Percentiles rank a stretch among this genome's conserved stretches.
Evolutionary conservation across 2,113 vertebrate species (phyloP).

Genomic region (Cnemophilus loriae): DNA sequence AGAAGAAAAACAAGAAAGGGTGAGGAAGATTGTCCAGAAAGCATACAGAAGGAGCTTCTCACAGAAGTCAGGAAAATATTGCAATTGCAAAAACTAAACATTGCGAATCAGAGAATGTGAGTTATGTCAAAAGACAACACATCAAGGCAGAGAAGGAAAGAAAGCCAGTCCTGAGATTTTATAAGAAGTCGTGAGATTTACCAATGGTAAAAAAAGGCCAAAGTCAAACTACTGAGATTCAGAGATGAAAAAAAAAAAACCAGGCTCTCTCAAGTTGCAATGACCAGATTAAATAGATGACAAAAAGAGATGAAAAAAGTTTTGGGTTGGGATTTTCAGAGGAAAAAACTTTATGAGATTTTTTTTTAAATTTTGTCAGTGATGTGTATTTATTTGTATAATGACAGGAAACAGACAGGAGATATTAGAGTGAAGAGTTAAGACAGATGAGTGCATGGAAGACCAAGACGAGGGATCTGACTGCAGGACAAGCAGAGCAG

Average conservation of each 20-base stretch:
- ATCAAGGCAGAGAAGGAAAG: neutral
- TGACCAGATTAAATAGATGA: neutral
- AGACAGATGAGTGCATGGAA: neutral
- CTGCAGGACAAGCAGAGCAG: neutral
- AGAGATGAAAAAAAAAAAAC: neutral
- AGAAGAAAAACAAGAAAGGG: neutral
- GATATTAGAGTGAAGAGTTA: neutral
- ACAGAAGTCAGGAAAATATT: neutral
- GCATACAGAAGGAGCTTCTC: neutral
- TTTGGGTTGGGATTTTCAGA: neutral
- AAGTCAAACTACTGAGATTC: neutral
- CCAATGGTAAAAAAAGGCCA: neutral
- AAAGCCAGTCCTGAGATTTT: neutral
- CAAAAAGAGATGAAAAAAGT: neutral
- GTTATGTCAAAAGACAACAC: neutral
- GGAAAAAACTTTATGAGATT: neutral
- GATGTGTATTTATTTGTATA: neutral
- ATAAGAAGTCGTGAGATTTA: neutral
- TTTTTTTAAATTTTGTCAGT: neutral
- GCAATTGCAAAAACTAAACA: neutral
- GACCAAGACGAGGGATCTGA: neutral
- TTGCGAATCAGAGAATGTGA: neutral
- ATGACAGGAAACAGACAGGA: neutral
- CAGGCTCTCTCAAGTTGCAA: neutral
- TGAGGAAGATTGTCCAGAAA: neutral